Evolutionary conservation across 2,888 invertebrate species (phyloP).

Genomic region (Petrolisthes cinctipes): DNA sequence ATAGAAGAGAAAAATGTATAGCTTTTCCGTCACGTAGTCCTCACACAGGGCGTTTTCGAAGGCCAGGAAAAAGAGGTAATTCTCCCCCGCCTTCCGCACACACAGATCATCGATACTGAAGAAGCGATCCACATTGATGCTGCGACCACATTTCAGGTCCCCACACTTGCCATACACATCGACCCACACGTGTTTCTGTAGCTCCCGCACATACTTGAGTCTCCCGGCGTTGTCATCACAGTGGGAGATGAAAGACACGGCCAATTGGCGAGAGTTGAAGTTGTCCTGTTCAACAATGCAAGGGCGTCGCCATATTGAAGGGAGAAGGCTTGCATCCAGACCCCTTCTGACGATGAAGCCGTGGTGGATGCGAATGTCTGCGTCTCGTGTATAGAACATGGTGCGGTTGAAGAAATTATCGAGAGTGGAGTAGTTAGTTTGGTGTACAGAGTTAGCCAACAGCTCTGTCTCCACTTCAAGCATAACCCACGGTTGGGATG

Average conservation of each 20-base stretch:
- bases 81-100: conserved; percentile 18
- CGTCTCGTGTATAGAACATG: conserved; percentile 44
- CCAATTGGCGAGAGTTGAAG: background rate
- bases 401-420: conserved; percentile 50
- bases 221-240: conserved; percentile 34
- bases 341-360: conserved; percentile 35
- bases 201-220: conserved; percentile 26
- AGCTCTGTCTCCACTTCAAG: conserved; percentile 39
- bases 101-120: conserved; percentile 20
- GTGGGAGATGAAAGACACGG: conserved; percentile 47
- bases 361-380: conserved; percentile 42
- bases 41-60: conserved; percentile 57
- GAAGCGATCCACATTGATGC: conserved; percentile 12
- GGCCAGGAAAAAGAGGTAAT: conserved; percentile 54
- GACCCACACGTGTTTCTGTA: conserved; percentile 27
- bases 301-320: conserved; percentile 17
- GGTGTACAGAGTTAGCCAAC: conserved; percentile 14
- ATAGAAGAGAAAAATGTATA: conserved; percentile 50
- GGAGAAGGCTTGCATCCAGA: conserved; percentile 33
- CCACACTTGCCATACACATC: conserved; percentile 51
- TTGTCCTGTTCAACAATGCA: background rate
- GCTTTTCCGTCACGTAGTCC: conserved; percentile 59
- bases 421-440: conserved; percentile 16
- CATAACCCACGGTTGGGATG: conserved; percentile 57
- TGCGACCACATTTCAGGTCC: conserved; percentile 31